A percentile compares a stretch with the other conserved stretches of the same genome.
phyloP scores from a whole-genome alignment of 2,888 invertebrate species.

The Thysanoteuthis rhombus region DNA sequence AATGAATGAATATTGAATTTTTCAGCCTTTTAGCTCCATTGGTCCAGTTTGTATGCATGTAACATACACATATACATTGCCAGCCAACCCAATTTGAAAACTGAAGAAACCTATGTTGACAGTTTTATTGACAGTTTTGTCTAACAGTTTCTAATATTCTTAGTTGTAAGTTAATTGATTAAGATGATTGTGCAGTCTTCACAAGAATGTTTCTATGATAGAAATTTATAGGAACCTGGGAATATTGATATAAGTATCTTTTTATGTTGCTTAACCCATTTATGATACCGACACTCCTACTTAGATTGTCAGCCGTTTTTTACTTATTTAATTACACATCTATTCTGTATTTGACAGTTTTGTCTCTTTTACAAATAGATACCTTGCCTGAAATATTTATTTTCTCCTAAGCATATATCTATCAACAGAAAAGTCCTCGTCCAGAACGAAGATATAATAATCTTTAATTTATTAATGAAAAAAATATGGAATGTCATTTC shows the following conservation, averaged over 20 bases:
- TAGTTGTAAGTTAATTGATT: background rate
- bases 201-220: background rate
- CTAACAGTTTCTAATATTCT: background rate
- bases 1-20: too few relatives aligned
- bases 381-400: background rate
- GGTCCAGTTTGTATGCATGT: too few relatives aligned
- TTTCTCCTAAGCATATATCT: background rate
- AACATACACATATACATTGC: too few relatives aligned
- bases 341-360: background rate
- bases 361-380: background rate
- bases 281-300: background rate
- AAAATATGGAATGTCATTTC: background rate
- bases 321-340: background rate
- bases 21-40: too few relatives aligned
- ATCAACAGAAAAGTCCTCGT: background rate
- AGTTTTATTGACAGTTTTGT: too few relatives aligned
- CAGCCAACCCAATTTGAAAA: too few relatives aligned
- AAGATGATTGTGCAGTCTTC: background rate
- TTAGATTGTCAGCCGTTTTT: background rate
- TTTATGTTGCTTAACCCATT: background rate
- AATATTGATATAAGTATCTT: background rate
- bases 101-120: too few relatives aligned
- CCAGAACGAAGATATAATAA: background rate
- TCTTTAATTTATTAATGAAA: background rate
- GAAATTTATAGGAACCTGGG: background rate